Evolutionary conservation across 2,797 vertebrate species (phyloP), one percentile per base, ranked within the genome.

Genomic region (Acrossocheilus wenchowensis): DNA sequence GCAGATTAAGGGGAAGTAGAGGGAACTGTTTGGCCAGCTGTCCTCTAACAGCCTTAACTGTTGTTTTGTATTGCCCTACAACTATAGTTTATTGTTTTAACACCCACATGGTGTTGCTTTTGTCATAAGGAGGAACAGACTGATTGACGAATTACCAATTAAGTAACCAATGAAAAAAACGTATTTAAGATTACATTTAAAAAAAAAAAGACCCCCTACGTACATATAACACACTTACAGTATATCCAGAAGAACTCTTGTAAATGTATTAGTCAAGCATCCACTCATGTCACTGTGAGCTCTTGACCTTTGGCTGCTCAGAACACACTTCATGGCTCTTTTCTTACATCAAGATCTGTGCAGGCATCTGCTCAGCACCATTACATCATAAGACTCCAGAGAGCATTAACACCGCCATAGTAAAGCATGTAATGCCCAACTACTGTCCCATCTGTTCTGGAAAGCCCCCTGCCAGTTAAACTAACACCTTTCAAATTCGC

Each of bases 361-460:
- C 48, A 78, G 85, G 79, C 86, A 87, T 87, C 80, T 89, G 86
- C 84, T 90, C 66, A 75, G 73, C 26, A 82, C 48, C 68, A 43
- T 77, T 74, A 75, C 83, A 68, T 30, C 36, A 77, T 64, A 64
- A 79, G 41, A 66, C 72, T 80, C 41, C 81, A 85, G 73, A 39
- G 54, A 73, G 75, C 87, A 89, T 88, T 78, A 81, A 84, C 60
- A 79, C 79, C 41, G 50, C 43, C 43, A 78, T 48, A 86, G 80
- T 68, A 86, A 30, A 39, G 64, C 69, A 81, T 43, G 11, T 79
- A 84, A 83, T 82, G 80, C 85, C 77, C 79, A 73, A 26, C 23
- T 85, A 87, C 84, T 85, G 57, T 60, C 71, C 87, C 88, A 86
- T 89, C 89, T 89, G 83, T 84, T 88, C 66, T 30, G 36, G 52